Base-by-base conservation (phyloP, 2,888 invertebrate genomes). In the Dynastes maya region DNA sequence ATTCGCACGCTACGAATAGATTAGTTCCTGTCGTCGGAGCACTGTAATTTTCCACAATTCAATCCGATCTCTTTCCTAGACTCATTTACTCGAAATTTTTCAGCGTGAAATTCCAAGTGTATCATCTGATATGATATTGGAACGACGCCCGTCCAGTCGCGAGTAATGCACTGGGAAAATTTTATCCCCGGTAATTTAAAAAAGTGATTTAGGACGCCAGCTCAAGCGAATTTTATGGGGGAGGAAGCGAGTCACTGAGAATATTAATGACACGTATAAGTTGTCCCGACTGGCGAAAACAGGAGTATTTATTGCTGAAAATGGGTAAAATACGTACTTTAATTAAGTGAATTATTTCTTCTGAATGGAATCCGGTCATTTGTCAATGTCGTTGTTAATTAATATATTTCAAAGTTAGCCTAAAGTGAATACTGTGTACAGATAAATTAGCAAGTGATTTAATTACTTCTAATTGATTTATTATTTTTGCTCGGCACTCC, bases 261-360 rank as follows among this genome's bases (percentile, higher is more conserved):
- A 80, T 82, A 83, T 83, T 82, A 82, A 83, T 80, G 82, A 81
- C 77, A 78, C 70, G 77, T 79, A 78, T 80, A 80, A 82, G 79
- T 81, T 81, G 82, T 81, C 81, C 75, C 67, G 81, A 78, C 80
- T 80, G 70, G 72, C 76, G 79, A 76, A 79, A 64, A 76, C 76
- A 61, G 68, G 76, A 79, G 75, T 81, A 82, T 82, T 82, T 82
- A 82, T 82, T 80, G 71, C 82, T 65, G 71, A 79, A 81, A 80
- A 80, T 80, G 80, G 77, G 53, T 78, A 79, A 80, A 80, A 82
- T 81, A 81, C 81, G 80, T 82, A 80, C 81, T 82, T 82, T 82
- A 82, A 82, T 82, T 82, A 81, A 81, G 79, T 78, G 75, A 80
- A 80, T 78, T 75, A 80, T 77, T 71, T 64, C 74, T 65, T 77